A percentile compares a stretch with the other conserved stretches of the same genome.
phyloP scores from a whole-genome alignment of 2,797 vertebrate species.

The Argyrosomus regius region DNA sequence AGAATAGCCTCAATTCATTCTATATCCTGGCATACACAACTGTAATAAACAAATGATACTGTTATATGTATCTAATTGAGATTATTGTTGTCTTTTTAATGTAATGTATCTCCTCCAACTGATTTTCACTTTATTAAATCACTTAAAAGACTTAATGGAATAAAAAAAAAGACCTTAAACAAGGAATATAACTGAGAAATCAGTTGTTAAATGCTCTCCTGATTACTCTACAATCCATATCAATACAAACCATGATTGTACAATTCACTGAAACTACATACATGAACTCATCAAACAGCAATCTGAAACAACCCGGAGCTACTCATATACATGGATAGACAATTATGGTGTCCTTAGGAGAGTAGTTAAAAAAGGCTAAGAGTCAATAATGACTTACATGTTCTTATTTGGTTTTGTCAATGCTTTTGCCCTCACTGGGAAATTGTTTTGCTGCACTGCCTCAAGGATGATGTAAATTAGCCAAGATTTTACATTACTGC shows the following conservation, averaged over 20 bases:
- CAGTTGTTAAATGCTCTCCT: slow-evolving; percentile 30
- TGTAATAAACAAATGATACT: neutral
- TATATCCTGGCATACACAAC: neutral
- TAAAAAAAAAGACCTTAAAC: slow-evolving; percentile 4
- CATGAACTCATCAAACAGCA: slow-evolving; percentile 76
- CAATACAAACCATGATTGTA: slow-evolving; percentile 52
- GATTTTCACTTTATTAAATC: slow-evolving; percentile 11
- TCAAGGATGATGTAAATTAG: slow-evolving; percentile 80
- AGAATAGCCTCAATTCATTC: neutral
- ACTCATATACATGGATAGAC: slow-evolving; percentile 74
- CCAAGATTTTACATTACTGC: slow-evolving; percentile 67
- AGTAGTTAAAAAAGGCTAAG: slow-evolving; percentile 84
- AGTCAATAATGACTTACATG: slow-evolving; percentile 84
- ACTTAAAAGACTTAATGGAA: slow-evolving; percentile 11
- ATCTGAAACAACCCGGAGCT: slow-evolving; percentile 80
- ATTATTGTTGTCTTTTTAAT: neutral
- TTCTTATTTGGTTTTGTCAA: slow-evolving; percentile 81
- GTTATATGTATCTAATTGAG: slow-evolving; percentile 7
- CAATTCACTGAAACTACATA: slow-evolving; percentile 55
- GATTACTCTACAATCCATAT: slow-evolving; percentile 55
- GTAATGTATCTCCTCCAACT: neutral
- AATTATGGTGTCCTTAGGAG: slow-evolving; percentile 79
- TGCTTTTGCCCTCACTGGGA: slow-evolving; percentile 70
- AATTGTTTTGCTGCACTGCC: slow-evolving; percentile 80
- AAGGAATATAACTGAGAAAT: slow-evolving; percentile 46